phyloP scores from a whole-genome alignment of 2,113 vertebrate genomes.

The Calonectris borealis region DNA sequence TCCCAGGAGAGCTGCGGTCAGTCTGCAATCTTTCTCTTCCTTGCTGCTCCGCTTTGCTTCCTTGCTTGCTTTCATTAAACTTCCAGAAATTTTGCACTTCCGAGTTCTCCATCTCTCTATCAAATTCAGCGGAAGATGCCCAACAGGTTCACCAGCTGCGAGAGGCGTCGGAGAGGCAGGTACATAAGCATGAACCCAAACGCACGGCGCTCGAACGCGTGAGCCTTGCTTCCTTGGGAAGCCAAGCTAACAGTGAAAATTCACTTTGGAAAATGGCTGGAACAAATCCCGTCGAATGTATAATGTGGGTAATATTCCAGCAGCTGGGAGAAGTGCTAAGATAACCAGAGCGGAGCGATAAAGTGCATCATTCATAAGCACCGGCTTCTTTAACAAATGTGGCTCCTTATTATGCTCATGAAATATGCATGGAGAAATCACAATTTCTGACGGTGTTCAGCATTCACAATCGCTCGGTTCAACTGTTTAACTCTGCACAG shows the following conservation, averaged over 20 bases:
- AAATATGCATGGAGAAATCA: conserved; percentile 33
- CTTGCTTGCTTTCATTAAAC: background rate
- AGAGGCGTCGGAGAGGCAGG: background rate
- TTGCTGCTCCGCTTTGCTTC: background rate
- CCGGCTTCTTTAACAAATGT: conserved; percentile 22
- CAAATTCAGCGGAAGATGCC: background rate
- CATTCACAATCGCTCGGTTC: rapidly evolving
- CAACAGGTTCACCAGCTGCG: background rate
- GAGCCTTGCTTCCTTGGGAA: background rate
- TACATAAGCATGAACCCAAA: background rate
- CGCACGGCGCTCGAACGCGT: rapidly evolving
- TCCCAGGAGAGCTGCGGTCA: background rate
- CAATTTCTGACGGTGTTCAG: background rate
- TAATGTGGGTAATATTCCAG: background rate
- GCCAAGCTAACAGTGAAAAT: background rate
- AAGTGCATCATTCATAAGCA: conserved; percentile 46
- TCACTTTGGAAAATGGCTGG: background rate
- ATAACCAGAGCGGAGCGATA: background rate
- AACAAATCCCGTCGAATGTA: background rate
- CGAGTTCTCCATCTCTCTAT: background rate
- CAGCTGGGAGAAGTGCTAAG: background rate
- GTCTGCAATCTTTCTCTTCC: background rate
- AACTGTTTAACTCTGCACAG: background rate
- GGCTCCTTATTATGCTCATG: conserved; percentile 7
- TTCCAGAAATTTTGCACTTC: background rate